Base-by-base conservation (phyloP, 92 coral and sea anemone genomes). In the Pocillopora grandis region DNA sequence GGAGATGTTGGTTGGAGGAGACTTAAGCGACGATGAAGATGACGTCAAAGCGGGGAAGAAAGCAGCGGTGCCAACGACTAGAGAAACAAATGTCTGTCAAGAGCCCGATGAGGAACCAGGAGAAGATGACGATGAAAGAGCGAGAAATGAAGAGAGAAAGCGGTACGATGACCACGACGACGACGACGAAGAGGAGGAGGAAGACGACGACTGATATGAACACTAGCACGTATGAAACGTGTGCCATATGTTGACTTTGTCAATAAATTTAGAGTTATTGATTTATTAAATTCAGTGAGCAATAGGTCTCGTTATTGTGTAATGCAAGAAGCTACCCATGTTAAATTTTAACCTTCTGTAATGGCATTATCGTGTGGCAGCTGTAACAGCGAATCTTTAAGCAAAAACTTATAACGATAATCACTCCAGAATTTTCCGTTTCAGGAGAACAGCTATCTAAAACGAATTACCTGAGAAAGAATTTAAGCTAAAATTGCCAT, bases 1-100 rank as follows among this genome's bases (percentile, higher is more conserved):
- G 97, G 92, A 86, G n/a, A 64, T 57, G 13, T 70, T 94, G 27
- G 87, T 88, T 15, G 91, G 73, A 23, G 86, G 37, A 19, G 75
- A 76, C 17, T 11, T 84, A 35, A 84, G 82, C 66, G 88, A 84
- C 71, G 80, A 76, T 35, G 81, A 77, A 0, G 87, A 83, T 12
- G 77, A 70, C 57, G 74, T 60, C 35, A 2, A n/a, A 14, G 69
- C 18, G 78, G 20, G 10, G 70, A 63, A 49, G 84, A 67, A 67
- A 15, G 83, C 86, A 3, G 71, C 58, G 21, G 69, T 75, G 7
- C 55, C 66, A 17, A 23, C 83, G 11, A 37, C 59, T 12, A 75
- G 76, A 73, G 80, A 84, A 62, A 81, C 70, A 4, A n/a, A 42
- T 5, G 78, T 9, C 16, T 67, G 59, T 64, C 18, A 73, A 16